Base-by-base conservation (phyloP, 2,888 invertebrate species). In the Scaptomyza polygonia region DNA sequence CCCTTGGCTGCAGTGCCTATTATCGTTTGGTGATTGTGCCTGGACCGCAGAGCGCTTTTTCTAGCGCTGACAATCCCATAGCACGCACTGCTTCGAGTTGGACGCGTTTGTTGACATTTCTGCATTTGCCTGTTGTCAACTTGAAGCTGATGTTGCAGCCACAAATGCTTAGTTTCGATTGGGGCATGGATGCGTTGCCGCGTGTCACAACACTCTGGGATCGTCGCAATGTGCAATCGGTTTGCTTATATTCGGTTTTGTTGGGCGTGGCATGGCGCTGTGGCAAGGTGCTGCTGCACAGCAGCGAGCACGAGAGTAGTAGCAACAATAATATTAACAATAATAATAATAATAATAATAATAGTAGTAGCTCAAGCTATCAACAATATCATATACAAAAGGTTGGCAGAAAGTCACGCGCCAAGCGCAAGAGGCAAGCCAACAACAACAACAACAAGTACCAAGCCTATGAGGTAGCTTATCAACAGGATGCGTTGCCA, bases 161-260 rank as follows among this genome's bases (percentile, higher is more conserved):
- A 6, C 94, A 94, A 81, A 95, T 95, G 79, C 93, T 99, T 57
- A 98, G 98, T 91, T 99, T 98, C 92, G 99, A 99, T 92, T 99
- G 99, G 99, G 98, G 98, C 27, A 99, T 99, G 99, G 98, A 98
- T 85, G 96, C 99, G 1, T 95, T 99, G 86, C 97, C 98, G 8
- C 94, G 97, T 67, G 94, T 99, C 79, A 95, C 95, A 48, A 94
- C 95, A 29, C 81, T 97, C 16, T 93, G 94, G 84, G 99, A 99
- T 91, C 93, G 93, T 5, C 94, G 99, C 73, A 97, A 97, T 91
- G 90, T 96, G 58, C 93, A 95, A 69, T 95, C 97, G 4, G 88
- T 95, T 21, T 92, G 94, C 66, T 96, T 98, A 90, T 99, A 98
- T 92, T 92, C 93, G 89, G 92, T 91, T 87, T 91, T 92, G 21